Percentiles rank a stretch among this genome's conserved stretches.
Conservation (phyloP, 2,113 vertebrate species). For the Clarias magur region DNA sequence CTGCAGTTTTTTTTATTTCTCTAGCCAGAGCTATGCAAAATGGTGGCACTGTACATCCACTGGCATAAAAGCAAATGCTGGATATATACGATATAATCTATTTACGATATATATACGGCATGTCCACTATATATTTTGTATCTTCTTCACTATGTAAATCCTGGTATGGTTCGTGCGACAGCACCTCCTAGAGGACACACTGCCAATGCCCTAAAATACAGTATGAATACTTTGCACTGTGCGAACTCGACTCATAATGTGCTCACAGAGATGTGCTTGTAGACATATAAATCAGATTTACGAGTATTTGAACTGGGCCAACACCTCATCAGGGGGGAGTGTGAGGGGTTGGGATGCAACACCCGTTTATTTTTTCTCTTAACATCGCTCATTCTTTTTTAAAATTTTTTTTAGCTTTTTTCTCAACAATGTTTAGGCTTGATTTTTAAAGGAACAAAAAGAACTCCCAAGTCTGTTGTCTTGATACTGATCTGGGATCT, state of each 20-base stretch:
- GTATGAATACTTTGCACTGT: background rate
- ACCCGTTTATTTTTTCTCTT: background rate
- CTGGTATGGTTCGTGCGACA: background rate
- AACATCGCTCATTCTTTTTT: background rate
- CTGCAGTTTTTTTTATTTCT: too few species aligned
- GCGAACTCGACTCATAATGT: background rate
- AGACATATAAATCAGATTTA: background rate
- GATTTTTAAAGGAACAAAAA: background rate
- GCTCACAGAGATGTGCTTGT: background rate
- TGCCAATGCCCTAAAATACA: background rate
- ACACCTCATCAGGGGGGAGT: conserved; percentile 5
- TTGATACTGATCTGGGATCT: background rate
- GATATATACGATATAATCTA: too few species aligned
- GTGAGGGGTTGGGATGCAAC: background rate
- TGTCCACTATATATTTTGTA: too few species aligned
- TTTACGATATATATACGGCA: too few species aligned
- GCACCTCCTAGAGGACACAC: background rate
- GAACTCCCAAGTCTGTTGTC: background rate
- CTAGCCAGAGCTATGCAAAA: too few species aligned
- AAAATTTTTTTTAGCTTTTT: too few species aligned
- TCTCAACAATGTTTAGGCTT: background rate
- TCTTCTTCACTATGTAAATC: background rate
- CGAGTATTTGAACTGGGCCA: background rate
- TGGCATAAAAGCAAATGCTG: too few species aligned
- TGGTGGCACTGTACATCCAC: too few species aligned